Percentiles rank a stretch among this genome's conserved stretches.
phyloP scores from a whole-genome alignment of 2,113 vertebrate genomes.

The Oxygymnocypris stewartii region DNA sequence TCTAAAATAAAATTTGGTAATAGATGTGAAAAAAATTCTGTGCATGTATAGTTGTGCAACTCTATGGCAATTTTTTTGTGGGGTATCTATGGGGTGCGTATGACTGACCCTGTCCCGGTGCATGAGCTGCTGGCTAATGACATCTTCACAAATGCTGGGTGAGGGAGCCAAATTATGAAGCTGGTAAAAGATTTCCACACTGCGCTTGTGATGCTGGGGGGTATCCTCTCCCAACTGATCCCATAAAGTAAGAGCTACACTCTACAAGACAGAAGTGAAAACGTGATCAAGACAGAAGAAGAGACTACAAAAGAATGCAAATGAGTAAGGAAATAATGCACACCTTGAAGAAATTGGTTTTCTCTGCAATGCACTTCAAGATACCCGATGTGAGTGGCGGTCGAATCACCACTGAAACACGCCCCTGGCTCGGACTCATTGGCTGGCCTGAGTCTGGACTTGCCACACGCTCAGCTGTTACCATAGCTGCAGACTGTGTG shows the following conservation, averaged over 20 bases:
- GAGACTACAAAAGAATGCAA: not conserved
- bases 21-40: not conserved
- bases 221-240: slow-evolving; percentile 89
- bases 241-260: slow-evolving; percentile 91
- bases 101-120: slow-evolving; percentile 90
- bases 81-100: not conserved
- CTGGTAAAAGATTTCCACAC: slow-evolving; percentile 97
- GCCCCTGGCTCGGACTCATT: slow-evolving; percentile 94
- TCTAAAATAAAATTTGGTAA: slow-evolving; percentile 69
- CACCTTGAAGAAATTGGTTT: slow-evolving; percentile 96
- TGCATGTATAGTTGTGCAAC: not conserved
- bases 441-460: slow-evolving; percentile 81
- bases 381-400: slow-evolving; percentile 95
- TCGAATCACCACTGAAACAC: slow-evolving; percentile 94
- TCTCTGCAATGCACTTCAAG: slow-evolving; percentile 90
- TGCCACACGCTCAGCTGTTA: slow-evolving; percentile 84
- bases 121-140: slow-evolving; percentile 96
- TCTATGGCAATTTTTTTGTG: not conserved
- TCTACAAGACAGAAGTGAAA: slow-evolving; percentile 68
- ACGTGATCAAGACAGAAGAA: not conserved
- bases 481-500: slow-evolving; percentile 91
- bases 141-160: slow-evolving; percentile 96
- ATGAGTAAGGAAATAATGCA: not conserved
- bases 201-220: slow-evolving; percentile 95
- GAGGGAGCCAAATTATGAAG: slow-evolving; percentile 96